Evolutionary conservation across 2,797 vertebrate genomes (phyloP), one percentile per base, ranked within the genome.

Genomic region (Heliangelus exortis): DNA sequence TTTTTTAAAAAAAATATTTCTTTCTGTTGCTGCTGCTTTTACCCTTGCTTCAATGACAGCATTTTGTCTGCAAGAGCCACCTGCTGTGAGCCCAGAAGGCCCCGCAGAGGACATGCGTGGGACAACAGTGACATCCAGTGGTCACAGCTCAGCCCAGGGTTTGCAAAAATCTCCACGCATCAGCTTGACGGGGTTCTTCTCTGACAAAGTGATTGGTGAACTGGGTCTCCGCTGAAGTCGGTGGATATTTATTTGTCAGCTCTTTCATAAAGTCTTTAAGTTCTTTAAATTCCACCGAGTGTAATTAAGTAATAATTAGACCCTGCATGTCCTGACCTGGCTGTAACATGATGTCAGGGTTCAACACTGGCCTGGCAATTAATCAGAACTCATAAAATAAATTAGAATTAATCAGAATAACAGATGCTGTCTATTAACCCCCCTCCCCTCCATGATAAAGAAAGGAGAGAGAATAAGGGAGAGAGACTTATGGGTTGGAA

Each of bases 91-190:
- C 67, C 53, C 83, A 66, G 84, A 73, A 72, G 43, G 22, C 34
- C 28, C 65, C 7, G 15, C 69, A n/a, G 41, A 21, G 4, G 28
- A 21, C 28, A 83, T 85, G 63, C 3, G 63, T 43, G 76, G 59
- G 93, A 6, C 83, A 94, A 96, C 91, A 96, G 91, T 90, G 95
- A 94, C 95, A 94, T 87, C 95, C 86, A 94, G 95, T 43, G 95
- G 83, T 51, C 54, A 41, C 51, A 15, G 11, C 7, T 5, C 45
- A 50, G 69, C n/a, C 34, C 47, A 0, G 5, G 51, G 2, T 15
- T 15, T 22, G 63, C 29, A 22, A 72, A 39, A 54, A 19, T 26
- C 58, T 54, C 48, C 34, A 1, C 3, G 22, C 19, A n/a, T 18
- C 55, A 3, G 2, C 6, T 73, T 29, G 53, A 77, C 26, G 6